phyloP scores from a whole-genome alignment of 1,140 invertebrate genomes.

The Himalopsyche phryganea region DNA sequence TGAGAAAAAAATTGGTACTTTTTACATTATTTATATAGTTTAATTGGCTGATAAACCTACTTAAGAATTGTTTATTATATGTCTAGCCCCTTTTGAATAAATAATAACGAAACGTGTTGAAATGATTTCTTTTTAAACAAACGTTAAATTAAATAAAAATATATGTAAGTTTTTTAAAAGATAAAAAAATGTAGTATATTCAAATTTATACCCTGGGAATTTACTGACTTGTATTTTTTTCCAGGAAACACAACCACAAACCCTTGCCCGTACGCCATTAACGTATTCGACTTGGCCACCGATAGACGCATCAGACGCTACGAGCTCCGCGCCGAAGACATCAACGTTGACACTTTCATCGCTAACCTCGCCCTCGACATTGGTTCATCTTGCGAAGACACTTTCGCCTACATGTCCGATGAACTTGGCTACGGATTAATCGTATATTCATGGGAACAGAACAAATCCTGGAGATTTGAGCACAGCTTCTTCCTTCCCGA shows the following conservation, averaged over 20 bases:
- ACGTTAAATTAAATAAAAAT: too few relatives aligned
- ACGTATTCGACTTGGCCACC: constrained; percentile 72
- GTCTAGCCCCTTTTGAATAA: too few relatives aligned
- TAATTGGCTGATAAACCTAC: too few relatives aligned
- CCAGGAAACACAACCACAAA: constrained; percentile 63
- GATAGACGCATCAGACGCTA: constrained; percentile 68
- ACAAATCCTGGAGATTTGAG: constrained; percentile 71
- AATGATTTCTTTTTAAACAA: too few relatives aligned
- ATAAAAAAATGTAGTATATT: too few relatives aligned
- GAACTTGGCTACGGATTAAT: constrained; percentile 77
- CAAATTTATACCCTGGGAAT: too few relatives aligned
- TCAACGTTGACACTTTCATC: constrained; percentile 72
- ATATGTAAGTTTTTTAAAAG: too few relatives aligned
- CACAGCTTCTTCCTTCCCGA: constrained; percentile 78
- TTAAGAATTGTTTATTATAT: too few relatives aligned
- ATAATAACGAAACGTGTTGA: too few relatives aligned
- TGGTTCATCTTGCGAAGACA: constrained; percentile 70
- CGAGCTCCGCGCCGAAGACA: constrained; percentile 66
- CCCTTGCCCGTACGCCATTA: constrained; percentile 68
- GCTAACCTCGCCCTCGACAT: constrained; percentile 78
- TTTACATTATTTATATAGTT: too few relatives aligned
- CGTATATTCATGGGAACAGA: constrained; percentile 69
- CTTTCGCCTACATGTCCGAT: constrained; percentile 76
- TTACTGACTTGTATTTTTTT: too few relatives aligned
- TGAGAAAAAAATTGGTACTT: too few relatives aligned